These are phyloP conservation scores for Sebastes minor DNA, from an alignment of 2,797 vertebrate genomes.

Conservation along the genomic window DNA sequence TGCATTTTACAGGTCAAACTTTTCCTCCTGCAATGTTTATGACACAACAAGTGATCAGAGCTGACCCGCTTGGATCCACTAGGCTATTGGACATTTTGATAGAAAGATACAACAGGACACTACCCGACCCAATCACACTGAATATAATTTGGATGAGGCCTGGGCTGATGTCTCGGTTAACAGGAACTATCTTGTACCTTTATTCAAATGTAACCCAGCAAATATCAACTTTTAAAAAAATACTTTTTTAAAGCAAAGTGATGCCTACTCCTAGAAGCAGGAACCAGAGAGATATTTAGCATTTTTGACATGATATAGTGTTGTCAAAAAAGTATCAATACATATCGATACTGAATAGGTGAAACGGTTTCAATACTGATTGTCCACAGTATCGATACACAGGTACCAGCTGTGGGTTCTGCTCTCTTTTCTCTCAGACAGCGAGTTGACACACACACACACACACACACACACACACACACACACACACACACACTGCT, in stretches of 20 bases:
- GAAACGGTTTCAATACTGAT: too few relatives aligned
- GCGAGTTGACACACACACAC: too few relatives aligned
- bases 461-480: too few relatives aligned
- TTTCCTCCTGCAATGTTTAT: background rate
- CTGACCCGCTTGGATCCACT: background rate
- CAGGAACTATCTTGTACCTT: background rate
- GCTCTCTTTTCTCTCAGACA: too few relatives aligned
- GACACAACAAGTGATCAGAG: background rate
- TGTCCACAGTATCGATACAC: too few relatives aligned
- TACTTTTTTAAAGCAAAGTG: background rate
- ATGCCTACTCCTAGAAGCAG: background rate
- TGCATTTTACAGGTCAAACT: too few relatives aligned
- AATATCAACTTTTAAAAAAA: background rate
- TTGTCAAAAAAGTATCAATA: too few relatives aligned
- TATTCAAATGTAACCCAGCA: background rate
- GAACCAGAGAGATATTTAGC: background rate
- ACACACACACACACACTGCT: too few relatives aligned
- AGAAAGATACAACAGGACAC: background rate
- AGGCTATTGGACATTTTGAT: background rate
- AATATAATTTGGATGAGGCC: background rate
- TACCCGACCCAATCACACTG: background rate
- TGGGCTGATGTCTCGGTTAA: too few relatives aligned
- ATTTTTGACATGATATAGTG: background rate
- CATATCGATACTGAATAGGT: too few relatives aligned
- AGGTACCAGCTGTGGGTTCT: too few relatives aligned